Conservation (phyloP, 2,888 invertebrate species). For the Cryptosula pallasiana region DNA sequence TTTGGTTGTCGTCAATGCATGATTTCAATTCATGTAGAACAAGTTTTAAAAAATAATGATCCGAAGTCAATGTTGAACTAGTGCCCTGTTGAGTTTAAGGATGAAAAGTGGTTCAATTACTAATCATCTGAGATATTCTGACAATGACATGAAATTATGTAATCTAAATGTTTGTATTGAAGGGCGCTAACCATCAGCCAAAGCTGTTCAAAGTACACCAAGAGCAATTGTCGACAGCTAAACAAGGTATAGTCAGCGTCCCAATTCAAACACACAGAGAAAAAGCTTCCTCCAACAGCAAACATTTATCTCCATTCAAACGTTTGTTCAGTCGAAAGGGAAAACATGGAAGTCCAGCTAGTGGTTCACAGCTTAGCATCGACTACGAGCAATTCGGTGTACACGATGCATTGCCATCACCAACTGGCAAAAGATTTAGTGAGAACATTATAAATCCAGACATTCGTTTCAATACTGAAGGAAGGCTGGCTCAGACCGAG, state of each 20-base stretch:
- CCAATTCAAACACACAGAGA: neutral
- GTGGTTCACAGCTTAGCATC: constrained; percentile 5
- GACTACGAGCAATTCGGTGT: constrained; percentile 4
- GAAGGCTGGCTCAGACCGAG: constrained; percentile 12
- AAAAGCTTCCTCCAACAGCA: neutral
- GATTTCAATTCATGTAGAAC: too few relatives aligned
- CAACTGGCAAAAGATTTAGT: neutral
- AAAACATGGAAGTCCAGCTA: neutral
- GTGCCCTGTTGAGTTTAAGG: too few relatives aligned
- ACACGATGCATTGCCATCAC: neutral
- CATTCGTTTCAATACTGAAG: constrained; percentile 1
- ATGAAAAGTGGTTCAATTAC: too few relatives aligned
- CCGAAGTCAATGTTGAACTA: too few relatives aligned
- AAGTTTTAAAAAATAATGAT: too few relatives aligned
- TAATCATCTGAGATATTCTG: too few relatives aligned
- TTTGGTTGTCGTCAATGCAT: too few relatives aligned
- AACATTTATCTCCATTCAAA: neutral
- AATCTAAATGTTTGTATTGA: neutral
- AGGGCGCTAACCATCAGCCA: neutral
- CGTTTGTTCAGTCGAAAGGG: neutral
- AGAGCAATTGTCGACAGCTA: neutral
- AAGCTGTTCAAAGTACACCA: constrained; percentile 6
- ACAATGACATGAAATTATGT: neutral
- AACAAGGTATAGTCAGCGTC: neutral
- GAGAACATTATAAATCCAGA: neutral